Evolutionary conservation across 2,888 invertebrate genomes (phyloP).

Genomic region (Helicoverpa assulta): DNA sequence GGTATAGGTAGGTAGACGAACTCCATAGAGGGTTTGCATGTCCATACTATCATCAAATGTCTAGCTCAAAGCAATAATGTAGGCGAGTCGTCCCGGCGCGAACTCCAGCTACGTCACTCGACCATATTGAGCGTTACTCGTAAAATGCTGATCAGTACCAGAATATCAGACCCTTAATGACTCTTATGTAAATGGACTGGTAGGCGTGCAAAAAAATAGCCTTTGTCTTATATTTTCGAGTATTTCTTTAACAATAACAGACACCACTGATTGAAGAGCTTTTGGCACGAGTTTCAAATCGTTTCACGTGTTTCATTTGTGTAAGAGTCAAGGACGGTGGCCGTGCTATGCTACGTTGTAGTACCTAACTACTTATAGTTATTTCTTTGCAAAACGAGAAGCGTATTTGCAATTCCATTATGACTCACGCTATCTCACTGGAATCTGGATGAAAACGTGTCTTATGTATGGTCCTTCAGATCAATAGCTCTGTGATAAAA

Average conservation of each 20-base stretch:
- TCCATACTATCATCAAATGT: conserved; percentile 10
- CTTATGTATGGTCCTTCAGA: not conserved
- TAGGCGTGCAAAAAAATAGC: conserved; percentile 5
- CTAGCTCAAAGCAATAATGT: conserved; percentile 5
- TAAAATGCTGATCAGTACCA: conserved; percentile 44
- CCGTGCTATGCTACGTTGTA: conserved; percentile 7
- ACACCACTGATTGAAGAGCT: conserved; percentile 16
- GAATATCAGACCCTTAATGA: conserved; percentile 26
- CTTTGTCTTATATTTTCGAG: conserved; percentile 7
- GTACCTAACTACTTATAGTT: not conserved
- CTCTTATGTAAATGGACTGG: conserved; percentile 31
- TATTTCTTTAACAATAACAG: not conserved
- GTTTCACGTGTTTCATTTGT: conserved; percentile 17
- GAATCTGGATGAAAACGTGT: not conserved
- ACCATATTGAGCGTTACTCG: conserved; percentile 38
- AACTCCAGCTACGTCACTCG: conserved; percentile 24
- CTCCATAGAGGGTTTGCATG: not conserved
- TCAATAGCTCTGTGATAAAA: not conserved
- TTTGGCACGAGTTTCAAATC: conserved; percentile 20
- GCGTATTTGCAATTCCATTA: no score
- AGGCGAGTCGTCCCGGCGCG: conserved; percentile 18
- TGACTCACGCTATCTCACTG: not conserved
- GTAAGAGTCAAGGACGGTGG: conserved; percentile 16
- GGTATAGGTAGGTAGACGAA: not conserved
- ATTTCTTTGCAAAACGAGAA: no score